Conservation (phyloP, 2,113 vertebrate genomes). For the Isurus oxyrinchus region DNA sequence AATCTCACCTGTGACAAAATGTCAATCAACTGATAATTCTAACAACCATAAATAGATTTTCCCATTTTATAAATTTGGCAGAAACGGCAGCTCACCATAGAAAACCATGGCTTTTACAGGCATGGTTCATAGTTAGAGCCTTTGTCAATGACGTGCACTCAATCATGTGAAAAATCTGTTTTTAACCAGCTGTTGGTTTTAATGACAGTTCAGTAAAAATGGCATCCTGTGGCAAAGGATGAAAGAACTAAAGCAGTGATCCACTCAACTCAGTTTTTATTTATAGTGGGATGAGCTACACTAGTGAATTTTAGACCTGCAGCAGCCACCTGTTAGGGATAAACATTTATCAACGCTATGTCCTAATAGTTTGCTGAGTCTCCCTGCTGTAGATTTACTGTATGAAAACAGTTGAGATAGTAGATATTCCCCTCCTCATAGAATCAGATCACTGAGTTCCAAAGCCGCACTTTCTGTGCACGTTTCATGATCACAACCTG, state of each 20-base stretch:
- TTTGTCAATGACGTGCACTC: not conserved
- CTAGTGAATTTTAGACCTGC: not conserved
- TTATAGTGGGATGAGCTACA: not conserved
- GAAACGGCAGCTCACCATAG: not conserved
- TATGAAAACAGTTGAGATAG: not conserved
- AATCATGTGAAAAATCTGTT: not conserved
- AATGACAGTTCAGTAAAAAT: not conserved
- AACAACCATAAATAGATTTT: not conserved
- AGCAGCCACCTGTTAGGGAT: not conserved
- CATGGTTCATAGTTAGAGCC: not conserved
- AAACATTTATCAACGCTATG: not conserved
- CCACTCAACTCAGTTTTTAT: not conserved
- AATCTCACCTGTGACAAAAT: not conserved
- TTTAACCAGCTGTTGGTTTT: not conserved
- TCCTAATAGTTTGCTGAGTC: not conserved
- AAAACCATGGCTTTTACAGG: not conserved
- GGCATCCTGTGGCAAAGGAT: not conserved
- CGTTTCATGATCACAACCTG: not conserved
- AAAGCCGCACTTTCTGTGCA: not conserved
- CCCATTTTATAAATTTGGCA: not conserved
- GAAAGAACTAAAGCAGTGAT: not conserved
- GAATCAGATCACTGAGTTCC: not conserved
- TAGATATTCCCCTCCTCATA: not conserved
- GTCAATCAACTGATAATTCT: not conserved
- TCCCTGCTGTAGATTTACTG: not conserved